Conservation (phyloP, 2,113 vertebrate genomes). For the Petroica traversi region DNA sequence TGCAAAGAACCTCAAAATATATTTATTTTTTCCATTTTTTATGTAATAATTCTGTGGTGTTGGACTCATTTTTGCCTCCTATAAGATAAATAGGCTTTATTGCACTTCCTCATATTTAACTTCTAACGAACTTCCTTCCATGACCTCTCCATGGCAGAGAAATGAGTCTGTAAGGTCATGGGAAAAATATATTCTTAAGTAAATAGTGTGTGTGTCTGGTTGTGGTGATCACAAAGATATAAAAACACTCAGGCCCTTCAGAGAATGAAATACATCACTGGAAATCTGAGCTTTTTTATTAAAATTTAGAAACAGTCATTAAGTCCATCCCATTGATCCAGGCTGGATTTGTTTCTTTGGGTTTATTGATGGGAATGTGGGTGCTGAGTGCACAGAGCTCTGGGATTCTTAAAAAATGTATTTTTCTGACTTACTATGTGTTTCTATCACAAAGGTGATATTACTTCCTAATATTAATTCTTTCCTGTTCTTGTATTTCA, state of each 20-base stretch:
- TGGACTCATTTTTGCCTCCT: background rate
- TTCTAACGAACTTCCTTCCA: background rate
- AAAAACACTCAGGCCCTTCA: background rate
- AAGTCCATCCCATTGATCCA: background rate
- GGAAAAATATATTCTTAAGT: constrained; percentile 18
- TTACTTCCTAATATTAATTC: background rate
- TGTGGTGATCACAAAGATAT: background rate
- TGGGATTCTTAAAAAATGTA: background rate
- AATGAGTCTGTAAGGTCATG: constrained; percentile 13
- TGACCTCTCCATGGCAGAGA: background rate
- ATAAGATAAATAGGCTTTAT: background rate
- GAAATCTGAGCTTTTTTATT: background rate
- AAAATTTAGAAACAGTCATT: background rate
- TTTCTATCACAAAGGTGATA: background rate
- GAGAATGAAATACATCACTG: background rate
- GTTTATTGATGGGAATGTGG: background rate
- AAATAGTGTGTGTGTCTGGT: background rate
- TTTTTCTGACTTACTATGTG: background rate
- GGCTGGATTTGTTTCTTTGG: background rate
- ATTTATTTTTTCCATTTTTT: background rate
- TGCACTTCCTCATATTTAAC: background rate
- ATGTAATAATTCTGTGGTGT: background rate
- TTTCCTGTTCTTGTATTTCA: background rate
- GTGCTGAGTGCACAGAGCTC: background rate
- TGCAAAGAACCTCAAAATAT: background rate